Percentiles rank a stretch among this genome's conserved stretches.
These are phyloP conservation scores for Lerema accius DNA, from an alignment of 1,140 invertebrate genomes.

Conservation along the genomic window DNA sequence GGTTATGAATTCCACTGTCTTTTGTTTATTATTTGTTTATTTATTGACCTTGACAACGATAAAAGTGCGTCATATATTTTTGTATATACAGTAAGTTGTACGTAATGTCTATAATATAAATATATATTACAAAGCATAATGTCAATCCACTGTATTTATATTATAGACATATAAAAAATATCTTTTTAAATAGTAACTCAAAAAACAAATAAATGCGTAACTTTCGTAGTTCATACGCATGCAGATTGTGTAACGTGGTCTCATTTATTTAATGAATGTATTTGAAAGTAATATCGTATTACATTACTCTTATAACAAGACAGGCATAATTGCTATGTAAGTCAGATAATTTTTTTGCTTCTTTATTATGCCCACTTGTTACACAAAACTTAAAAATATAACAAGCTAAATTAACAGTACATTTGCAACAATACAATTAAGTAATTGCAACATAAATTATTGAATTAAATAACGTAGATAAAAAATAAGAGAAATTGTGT, in stretches of 20 bases:
- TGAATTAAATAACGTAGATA: neutral
- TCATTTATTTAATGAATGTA: neutral
- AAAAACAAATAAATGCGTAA: no score
- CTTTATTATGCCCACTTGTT: slow-evolving; percentile 4
- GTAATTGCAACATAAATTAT: neutral
- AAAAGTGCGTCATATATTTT: no score
- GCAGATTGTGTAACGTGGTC: neutral
- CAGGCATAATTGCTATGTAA: neutral
- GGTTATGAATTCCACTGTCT: no score
- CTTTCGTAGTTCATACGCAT: no score
- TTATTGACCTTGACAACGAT: no score
- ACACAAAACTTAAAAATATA: slow-evolving; percentile 5
- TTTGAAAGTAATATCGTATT: neutral
- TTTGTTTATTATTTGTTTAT: no score
- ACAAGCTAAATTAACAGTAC: slow-evolving; percentile 14
- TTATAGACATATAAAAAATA: neutral
- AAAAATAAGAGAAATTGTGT: neutral
- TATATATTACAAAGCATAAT: no score
- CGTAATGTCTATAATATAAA: no score
- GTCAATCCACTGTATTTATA: neutral
- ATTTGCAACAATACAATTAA: slow-evolving; percentile 9
- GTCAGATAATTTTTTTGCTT: neutral
- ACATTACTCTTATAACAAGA: neutral
- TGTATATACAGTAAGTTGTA: no score
- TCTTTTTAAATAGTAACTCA: no score